Conservation (phyloP, 2,113 vertebrate genomes). For the Passerina amoena region DNA sequence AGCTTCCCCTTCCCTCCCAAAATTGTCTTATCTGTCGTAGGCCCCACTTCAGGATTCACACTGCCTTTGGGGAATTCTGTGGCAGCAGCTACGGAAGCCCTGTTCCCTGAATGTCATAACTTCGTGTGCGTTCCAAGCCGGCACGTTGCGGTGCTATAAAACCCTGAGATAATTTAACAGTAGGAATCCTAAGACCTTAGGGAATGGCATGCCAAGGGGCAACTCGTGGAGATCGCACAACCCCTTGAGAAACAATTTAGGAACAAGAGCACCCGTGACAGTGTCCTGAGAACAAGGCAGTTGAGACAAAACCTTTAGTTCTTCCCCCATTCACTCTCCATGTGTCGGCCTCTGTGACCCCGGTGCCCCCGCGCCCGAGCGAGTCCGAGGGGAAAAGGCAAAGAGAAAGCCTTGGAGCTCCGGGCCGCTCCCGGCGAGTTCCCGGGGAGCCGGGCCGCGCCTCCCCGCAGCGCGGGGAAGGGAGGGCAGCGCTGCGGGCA, state of each 20-base stretch:
- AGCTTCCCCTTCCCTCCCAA: conserved; percentile 37
- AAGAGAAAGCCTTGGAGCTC: background rate
- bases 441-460: background rate
- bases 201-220: background rate
- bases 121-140: background rate
- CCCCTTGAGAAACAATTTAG: background rate
- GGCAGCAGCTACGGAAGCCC: conserved; percentile 1
- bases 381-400: background rate
- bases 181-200: background rate
- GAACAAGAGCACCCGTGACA: background rate
- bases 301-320: background rate
- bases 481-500: background rate
- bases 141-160: background rate
- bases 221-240: background rate
- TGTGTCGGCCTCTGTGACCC: background rate
- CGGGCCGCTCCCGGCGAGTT: accelerated
- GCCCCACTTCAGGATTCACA: conserved; percentile 18
- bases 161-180: background rate
- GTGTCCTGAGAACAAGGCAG: conserved; percentile 43
- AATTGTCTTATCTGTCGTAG: conserved; percentile 14
- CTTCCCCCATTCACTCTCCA: background rate
- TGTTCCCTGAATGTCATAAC: background rate
- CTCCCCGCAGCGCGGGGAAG: background rate
- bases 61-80: conserved; percentile 20
- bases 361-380: background rate